Evolutionary conservation across 2,888 invertebrate genomes (phyloP).

Genomic region (Dromius quadrimaculatus): DNA sequence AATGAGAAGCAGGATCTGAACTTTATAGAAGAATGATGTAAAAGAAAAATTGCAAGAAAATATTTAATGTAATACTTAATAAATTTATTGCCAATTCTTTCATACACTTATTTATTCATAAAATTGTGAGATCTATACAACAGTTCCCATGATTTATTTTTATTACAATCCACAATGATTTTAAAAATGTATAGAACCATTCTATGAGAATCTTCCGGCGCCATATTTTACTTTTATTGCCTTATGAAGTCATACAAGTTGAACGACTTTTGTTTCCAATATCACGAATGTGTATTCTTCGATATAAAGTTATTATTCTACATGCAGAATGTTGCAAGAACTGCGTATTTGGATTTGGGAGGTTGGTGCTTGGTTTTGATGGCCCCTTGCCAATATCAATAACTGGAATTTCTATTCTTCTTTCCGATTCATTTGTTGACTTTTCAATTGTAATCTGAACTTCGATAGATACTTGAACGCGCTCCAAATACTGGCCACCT

Average conservation of each 20-base stretch:
- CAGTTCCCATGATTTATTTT: too few species aligned
- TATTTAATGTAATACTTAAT: too few species aligned
- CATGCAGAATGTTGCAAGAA: conserved; percentile 12
- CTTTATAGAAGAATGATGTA: too few species aligned
- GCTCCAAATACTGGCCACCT: conserved; percentile 34
- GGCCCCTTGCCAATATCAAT: conserved; percentile 25
- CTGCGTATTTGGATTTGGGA: neutral
- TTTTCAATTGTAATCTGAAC: conserved; percentile 29
- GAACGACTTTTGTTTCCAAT: conserved; percentile 23
- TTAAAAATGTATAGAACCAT: too few species aligned
- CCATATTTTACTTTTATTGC: neutral
- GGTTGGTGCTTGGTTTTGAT: conserved; percentile 13
- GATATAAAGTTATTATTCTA: conserved; percentile 29
- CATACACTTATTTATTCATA: too few species aligned
- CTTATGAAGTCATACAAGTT: conserved; percentile 16
- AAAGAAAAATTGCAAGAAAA: too few species aligned
- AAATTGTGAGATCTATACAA: too few species aligned
- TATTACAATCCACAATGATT: too few species aligned
- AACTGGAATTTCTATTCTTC: conserved; percentile 24
- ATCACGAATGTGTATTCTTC: conserved; percentile 15
- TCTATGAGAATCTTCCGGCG: too few species aligned
- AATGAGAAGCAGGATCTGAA: too few species aligned
- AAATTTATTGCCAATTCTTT: too few species aligned
- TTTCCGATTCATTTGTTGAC: conserved; percentile 32
- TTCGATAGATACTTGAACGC: conserved; percentile 21